Base-by-base conservation (phyloP, 2,888 invertebrate species). In the Parnassius mnemosyne region DNA sequence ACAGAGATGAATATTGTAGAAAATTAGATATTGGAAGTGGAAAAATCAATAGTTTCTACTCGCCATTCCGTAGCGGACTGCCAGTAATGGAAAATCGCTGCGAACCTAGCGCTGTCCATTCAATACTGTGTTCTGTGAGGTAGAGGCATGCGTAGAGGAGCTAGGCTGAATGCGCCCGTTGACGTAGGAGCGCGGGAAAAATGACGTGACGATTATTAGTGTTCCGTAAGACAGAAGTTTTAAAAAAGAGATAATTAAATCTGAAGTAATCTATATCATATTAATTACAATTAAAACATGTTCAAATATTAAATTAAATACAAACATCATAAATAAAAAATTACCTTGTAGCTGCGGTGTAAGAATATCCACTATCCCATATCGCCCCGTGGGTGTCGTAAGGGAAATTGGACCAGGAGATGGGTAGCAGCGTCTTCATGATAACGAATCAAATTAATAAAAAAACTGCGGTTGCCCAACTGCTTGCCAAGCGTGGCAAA, bases 71-170 rank as follows among this genome's bases (percentile, higher is more conserved):
- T 68, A 75, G 72, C 73, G 76, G 73, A 74, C 76, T 79, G 79
- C 70, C 73, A 72, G 73, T 72, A 72, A 75, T 74, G 73, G 74
- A 71, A 71, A 73, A 68, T 71, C 76, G 80, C 76, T 74, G 77
- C 75, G 64, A 69, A 63, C 67, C 67, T 69, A 61, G 65, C 69
- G 70, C 66, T 66, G 69, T 73, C 78, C 84, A 88, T 89, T 88
- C 85, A 85, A 87, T 88, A 87, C 86, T 82, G 59, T 73, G 60
- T 60, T 58, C 85, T 81, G 57, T 41, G 81, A 70, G 74, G 60
- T 60, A 59, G 76, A 80, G 82, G 76, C 88, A 89, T 89, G 89
- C 89, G 89, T 87, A 87, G 68, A 78, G 69, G 72, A 72, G 72
- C 72, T 41, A 11, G 25, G 49, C 53, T 50, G 53, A 53, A 53